phyloP scores from a whole-genome alignment of 1,140 invertebrate genomes.

The Vollenhovia emeryi region DNA sequence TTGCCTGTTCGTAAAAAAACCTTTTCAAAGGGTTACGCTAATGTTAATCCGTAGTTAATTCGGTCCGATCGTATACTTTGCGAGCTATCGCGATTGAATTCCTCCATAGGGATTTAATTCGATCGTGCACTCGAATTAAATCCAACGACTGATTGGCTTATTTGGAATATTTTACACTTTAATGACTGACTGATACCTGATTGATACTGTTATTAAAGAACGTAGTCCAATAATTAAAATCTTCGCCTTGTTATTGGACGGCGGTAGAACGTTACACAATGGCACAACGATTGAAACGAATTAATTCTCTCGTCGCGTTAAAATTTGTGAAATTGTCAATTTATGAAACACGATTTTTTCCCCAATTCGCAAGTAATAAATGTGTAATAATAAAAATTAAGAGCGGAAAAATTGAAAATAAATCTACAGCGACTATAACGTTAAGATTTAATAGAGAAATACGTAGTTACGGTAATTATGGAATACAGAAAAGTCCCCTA shows the following conservation, averaged over 20 bases:
- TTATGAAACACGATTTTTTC: not conserved
- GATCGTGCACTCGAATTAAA: not conserved
- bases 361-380: not conserved
- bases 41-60: slow-evolving; percentile 8
- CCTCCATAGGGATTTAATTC: too few species aligned
- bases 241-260: not conserved
- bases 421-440: not conserved
- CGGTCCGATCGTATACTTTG: not conserved
- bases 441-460: too few species aligned
- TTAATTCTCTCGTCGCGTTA: not conserved
- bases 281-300: not conserved
- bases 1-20: not conserved
- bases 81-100: not conserved
- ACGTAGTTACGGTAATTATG: too few species aligned
- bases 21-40: not conserved
- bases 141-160: not conserved
- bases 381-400: too few species aligned
- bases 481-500: too few species aligned
- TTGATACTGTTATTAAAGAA: not conserved
- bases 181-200: too few species aligned
- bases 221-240: not conserved
- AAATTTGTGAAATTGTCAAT: not conserved
- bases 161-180: not conserved
- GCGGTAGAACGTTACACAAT: not conserved
- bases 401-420: too few species aligned